phyloP scores from a whole-genome alignment of 2,797 vertebrate species.

The Onychomys torridus region DNA sequence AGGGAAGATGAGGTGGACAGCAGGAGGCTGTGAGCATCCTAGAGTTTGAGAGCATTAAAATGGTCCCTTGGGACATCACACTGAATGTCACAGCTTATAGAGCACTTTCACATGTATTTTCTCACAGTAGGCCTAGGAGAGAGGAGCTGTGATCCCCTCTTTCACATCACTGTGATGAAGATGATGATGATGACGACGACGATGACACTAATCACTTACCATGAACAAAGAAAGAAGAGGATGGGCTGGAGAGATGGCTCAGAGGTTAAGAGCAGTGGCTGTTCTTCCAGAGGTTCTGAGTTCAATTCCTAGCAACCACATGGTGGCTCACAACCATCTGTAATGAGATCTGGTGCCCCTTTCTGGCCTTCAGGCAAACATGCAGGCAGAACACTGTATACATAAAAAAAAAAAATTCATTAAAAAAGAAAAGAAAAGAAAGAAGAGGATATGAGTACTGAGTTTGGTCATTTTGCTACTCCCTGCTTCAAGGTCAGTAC shows the following conservation, averaged over 20 bases:
- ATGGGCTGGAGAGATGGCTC: too few species aligned
- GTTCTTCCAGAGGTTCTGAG: too few species aligned
- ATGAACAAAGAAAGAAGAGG: not conserved
- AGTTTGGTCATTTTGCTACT: not conserved
- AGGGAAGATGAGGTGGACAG: not conserved
- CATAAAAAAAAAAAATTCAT: too few species aligned
- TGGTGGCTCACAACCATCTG: too few species aligned
- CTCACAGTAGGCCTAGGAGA: not conserved
- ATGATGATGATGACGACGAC: not conserved
- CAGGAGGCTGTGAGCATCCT: not conserved
- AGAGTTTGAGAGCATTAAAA: not conserved
- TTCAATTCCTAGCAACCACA: too few species aligned
- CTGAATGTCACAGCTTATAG: not conserved
- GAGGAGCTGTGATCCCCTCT: not conserved
- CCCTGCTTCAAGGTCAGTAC: not conserved
- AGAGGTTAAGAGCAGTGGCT: too few species aligned
- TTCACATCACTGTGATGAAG: not conserved
- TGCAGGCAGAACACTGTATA: too few species aligned
- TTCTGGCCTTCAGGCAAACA: too few species aligned
- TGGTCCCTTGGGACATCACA: not conserved
- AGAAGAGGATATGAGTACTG: too few species aligned
- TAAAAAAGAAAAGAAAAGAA: too few species aligned
- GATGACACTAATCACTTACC: not conserved
- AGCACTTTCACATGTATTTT: not conserved
- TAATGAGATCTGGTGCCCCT: too few species aligned